Base-by-base conservation (phyloP, 2,113 vertebrate species). In the Channa argus region DNA sequence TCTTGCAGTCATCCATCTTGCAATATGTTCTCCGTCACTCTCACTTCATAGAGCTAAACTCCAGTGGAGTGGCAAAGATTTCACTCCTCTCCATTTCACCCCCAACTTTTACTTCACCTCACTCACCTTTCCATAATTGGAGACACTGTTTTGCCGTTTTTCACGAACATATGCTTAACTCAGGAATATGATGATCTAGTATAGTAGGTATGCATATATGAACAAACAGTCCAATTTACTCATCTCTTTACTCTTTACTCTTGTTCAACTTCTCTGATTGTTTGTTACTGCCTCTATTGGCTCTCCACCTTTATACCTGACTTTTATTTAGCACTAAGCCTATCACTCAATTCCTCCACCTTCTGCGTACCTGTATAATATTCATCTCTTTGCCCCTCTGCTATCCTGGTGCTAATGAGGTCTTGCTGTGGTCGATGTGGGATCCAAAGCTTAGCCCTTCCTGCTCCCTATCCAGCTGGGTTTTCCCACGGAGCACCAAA, bases 401-500 rank as follows among this genome's bases (percentile, higher is more conserved):
- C 58, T 38, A 63, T 70, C 65, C 43, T 54, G 65, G 45, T 56
- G 50, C 64, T 91, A 89, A 90, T 89, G 84, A 88, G 67, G 74
- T 67, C 68, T 68, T 68, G 84, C 83, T 82, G 71, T 82, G 74
- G 86, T 79, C 60, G 43, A 71, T 63, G 64, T 78, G 86, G 81
- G 88, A 87, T 79, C 83, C 85, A 86, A 66, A 82, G 78, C 85
- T 59, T 84, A 74, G 83, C 75, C 69, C 77, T 62, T 50, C 36
- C 82, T 69, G 69, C 68, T 49, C 39, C 15, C 75, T 80, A 78
- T 84, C 87, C 82, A 85, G 79, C 88, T 87, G 88, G 45, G 77
- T 39, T 47, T 80, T 85, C 91, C 86, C 87, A 86, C 47, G 33
- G 88, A 55, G 91, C 61, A 77, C 83, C 90, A 93, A 91, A 93